Base-by-base conservation (phyloP, 2,888 invertebrate genomes). In the Trichogramma dendrolimi region DNA sequence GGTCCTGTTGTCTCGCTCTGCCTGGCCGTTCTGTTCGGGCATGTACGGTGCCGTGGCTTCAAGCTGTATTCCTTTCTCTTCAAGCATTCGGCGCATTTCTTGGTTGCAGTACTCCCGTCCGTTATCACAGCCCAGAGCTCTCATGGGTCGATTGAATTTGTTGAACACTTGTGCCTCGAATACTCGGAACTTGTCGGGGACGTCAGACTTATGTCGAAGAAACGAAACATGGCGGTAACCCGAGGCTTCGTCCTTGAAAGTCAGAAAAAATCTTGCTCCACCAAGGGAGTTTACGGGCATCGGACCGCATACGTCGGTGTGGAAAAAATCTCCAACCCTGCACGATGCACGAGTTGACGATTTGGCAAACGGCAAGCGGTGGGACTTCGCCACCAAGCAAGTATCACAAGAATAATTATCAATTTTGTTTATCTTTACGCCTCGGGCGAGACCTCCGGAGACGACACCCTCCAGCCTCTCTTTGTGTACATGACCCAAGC, bases 1-100 rank as follows among this genome's bases (percentile, higher is more conserved):
- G n/a, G 74, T 74, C 39, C 75, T 52, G 46, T 72, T 72, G 50
- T 75, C 70, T 42, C 75, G 50, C 62, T 79, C 75, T 1, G 68
- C 62, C 54, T 62, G 63, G 6, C 72, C 75, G 67, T 76, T 77
- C 62, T 73, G 72, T 64, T 72, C 62, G 4, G 70, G 72, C 8
- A 69, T 68, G 49, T 72, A 70, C 6, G 69, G 67, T 55, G 67
- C 72, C 48, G 69, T 68, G 11, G 58, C 64, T 66, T 70, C 68
- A 39, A 67, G 60, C 10, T 59, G 8, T 11, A 73, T 74, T 39
- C 71, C 72, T 39, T 64, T 44, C n/a, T 64, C 54, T 39, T 58
- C 59, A 6, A 69, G 49, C 42, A 55, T 61, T 42, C 38, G 41
- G 14, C 27, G 46, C 8, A 61, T 11, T 4, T 39, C 42, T 48